phyloP scores from a whole-genome alignment of 2,888 invertebrate species.

The Parnassius smintheus region DNA sequence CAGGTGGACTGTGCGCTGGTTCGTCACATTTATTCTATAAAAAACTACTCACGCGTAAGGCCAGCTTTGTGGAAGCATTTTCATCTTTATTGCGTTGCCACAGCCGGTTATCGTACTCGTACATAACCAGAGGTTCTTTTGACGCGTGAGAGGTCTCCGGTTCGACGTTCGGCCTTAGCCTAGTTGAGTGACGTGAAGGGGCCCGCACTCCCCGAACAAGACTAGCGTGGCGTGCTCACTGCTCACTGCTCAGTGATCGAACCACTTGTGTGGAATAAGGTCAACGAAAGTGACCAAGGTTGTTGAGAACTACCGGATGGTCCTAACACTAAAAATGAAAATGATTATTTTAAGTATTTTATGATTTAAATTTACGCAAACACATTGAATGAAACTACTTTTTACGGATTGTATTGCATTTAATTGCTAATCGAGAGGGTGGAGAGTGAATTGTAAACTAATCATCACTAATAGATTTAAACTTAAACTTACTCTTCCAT shows the following conservation, averaged over 20 bases:
- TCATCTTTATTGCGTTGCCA: not conserved
- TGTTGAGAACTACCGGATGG: not conserved
- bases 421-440: no score
- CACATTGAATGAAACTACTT: no score
- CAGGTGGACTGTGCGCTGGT: no score
- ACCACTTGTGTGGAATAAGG: conserved; percentile 15
- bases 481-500: no score
- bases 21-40: no score
- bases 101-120: not conserved
- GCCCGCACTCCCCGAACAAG: conserved; percentile 43
- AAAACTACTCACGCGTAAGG: not conserved
- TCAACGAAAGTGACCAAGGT: conserved; percentile 8
- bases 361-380: no score
- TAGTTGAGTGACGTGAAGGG: conserved; percentile 73
- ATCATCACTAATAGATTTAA: no score
- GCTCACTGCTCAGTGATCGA: conserved; percentile 3
- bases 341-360: no score
- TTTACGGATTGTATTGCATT: no score
- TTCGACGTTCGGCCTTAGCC: conserved; percentile 78
- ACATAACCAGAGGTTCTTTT: not conserved
- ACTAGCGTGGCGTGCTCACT: not conserved
- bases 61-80: not conserved
- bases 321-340: not conserved
- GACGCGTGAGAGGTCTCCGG: conserved; percentile 36
- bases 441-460: no score